Evolutionary conservation across 2,888 invertebrate genomes (phyloP).

Genomic region (Temnothorax unifasciatus): DNA sequence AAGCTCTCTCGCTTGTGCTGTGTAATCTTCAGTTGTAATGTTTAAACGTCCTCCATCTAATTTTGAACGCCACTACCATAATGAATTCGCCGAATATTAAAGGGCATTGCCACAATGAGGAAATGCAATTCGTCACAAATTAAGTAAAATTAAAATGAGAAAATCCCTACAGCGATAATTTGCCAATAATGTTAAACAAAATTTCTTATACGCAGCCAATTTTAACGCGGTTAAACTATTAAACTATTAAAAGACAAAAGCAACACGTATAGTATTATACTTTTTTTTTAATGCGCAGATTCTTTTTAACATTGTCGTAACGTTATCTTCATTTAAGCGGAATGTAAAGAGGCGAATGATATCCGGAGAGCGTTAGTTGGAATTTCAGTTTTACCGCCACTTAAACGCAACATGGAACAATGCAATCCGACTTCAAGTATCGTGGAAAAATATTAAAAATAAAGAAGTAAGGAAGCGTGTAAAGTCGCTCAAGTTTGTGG

Average conservation of each 20-base stretch:
- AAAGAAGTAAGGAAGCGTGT: neutral
- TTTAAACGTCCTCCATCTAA: slow-evolving; percentile 1
- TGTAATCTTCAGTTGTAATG: slow-evolving; percentile 22
- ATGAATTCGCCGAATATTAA: slow-evolving; percentile 10
- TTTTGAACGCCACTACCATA: neutral
- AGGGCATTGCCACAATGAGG: neutral
- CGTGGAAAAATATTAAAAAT: slow-evolving; percentile 14
- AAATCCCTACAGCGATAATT: neutral
- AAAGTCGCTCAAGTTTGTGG: neutral
- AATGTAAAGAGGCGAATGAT: neutral
- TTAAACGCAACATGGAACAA: slow-evolving; percentile 21
- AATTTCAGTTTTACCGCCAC: slow-evolving; percentile 25
- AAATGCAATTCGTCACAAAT: neutral
- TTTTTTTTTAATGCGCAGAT: neutral
- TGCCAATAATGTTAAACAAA: neutral
- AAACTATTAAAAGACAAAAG: neutral
- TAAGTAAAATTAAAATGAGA: slow-evolving; percentile 3
- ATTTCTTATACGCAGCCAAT: neutral
- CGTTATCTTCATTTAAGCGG: neutral
- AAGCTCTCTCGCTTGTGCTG: neutral
- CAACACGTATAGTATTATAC: neutral
- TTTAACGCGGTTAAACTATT: neutral
- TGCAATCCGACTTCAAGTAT: slow-evolving; percentile 13
- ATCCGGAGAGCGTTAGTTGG: neutral
- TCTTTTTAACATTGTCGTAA: neutral